These are phyloP conservation scores for Poeciliopsis retropinna DNA, from an alignment of 2,113 vertebrate genomes.

Conservation along the genomic window DNA sequence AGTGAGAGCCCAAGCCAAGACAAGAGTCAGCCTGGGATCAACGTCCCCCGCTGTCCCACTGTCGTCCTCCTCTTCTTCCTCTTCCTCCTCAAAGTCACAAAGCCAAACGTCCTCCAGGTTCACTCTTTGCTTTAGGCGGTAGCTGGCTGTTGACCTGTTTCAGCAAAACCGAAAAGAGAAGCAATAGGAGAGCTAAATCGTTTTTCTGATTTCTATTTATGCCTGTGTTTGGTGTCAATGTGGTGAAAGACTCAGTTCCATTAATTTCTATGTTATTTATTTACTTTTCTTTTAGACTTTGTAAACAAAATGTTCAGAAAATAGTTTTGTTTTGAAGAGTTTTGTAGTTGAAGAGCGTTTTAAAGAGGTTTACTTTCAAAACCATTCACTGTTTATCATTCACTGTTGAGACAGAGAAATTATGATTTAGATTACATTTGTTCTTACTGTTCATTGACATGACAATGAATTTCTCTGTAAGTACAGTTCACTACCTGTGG, in stretches of 20 bases:
- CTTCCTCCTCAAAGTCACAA: constrained; percentile 54
- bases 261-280: neutral
- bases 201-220: neutral
- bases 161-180: neutral
- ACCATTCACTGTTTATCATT: neutral
- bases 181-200: neutral
- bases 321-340: neutral
- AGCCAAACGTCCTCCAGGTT: constrained; percentile 65
- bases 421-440: neutral
- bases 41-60: constrained; percentile 30
- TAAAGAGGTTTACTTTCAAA: neutral
- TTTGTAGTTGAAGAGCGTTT: neutral
- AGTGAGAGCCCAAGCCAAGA: constrained; percentile 63
- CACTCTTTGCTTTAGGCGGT: constrained; percentile 72
- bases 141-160: constrained; percentile 69
- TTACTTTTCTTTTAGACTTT: neutral
- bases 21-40: constrained; percentile 54
- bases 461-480: neutral
- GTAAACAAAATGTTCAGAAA: neutral
- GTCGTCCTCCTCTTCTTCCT: constrained; percentile 10
- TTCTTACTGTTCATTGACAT: neutral
- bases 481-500: neutral
- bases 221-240: neutral
- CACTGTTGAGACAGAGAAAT: neutral
- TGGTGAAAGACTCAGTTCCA: constrained; percentile 22